Base-by-base conservation (phyloP, 2,888 invertebrate species). In the Troilus luridus region DNA sequence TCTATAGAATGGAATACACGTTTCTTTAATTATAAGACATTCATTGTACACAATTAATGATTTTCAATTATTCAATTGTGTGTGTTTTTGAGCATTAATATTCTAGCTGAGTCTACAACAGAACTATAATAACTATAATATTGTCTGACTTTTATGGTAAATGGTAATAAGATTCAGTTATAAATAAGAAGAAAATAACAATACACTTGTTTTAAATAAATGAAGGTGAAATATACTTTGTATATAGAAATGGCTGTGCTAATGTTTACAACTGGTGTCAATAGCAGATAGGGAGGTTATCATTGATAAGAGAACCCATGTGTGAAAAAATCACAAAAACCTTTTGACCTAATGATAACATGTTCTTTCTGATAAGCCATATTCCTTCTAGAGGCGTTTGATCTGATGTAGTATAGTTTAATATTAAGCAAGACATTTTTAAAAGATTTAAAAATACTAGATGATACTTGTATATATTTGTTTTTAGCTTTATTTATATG, bases 231-330 rank as follows among this genome's bases (percentile, higher is more conserved):
- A 77, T 41, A 77, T 77, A 41, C 27, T 77, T 41, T 77, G 7
- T 41, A 3, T 7, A 77, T 77, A 27, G 9, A 2, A 41, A 17
- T 41, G 17, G 0, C 7, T 41, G 72, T 17, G 14, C 21, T 72
- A 24, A 77, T 77, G 72, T 77, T 77, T 77, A 77, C 72, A 77
- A 27, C 27, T 27, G 27, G 14, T 67, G 64, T 67, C 67, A 67
- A 67, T 67, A 67, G 67, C 24, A 19, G 72, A 77, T 77, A 77
- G 17, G 27, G 41, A 77, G 72, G 72, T 77, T 77, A 77, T 77
- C 72, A 12, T 41, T 41, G 72, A 77, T 77, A 77, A 77, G 14
- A 77, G 41, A 41, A 17, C 41, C 72, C 17, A 41, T 41, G 41
- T 17, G 27, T 77, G 8, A 77, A 77, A 77, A 77, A 77, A 77